These are phyloP conservation scores for Bombus confusus DNA, from an alignment of 1,140 invertebrate species.

Conservation along the genomic window DNA sequence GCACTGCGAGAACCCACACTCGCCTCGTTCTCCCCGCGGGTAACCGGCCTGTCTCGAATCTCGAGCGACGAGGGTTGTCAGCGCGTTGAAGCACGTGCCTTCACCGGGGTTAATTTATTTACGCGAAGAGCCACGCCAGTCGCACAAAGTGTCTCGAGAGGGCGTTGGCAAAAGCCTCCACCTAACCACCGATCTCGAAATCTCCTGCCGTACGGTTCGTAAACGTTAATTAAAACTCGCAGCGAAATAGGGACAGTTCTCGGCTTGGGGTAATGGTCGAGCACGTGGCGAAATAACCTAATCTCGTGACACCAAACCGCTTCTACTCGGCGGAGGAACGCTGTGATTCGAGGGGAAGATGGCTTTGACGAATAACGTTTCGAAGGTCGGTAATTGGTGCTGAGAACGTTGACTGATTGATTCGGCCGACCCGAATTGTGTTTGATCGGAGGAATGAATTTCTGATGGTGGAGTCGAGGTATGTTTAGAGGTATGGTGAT, in stretches of 20 bases:
- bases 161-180: background rate
- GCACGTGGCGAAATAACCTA: background rate
- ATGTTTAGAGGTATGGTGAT: too few relatives aligned
- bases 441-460: background rate
- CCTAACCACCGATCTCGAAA: background rate
- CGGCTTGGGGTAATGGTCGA: too few relatives aligned
- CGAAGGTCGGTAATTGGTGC: background rate
- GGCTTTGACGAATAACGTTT: background rate
- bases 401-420: background rate
- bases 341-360: too few relatives aligned
- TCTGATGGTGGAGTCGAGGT: too few relatives aligned
- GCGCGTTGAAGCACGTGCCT: constrained; percentile 38
- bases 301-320: background rate
- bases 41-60: constrained; percentile 26
- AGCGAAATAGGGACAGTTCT: background rate
- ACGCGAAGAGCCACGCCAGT: constrained; percentile 22
- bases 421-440: background rate
- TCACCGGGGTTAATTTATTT: constrained; percentile 44
- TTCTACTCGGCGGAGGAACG: background rate
- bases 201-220: background rate
- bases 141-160: constrained; percentile 35
- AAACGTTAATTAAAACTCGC: constrained; percentile 40
- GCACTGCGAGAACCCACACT: too few relatives aligned
- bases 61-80: constrained; percentile 1
- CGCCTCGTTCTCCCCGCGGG: too few relatives aligned